Base-by-base conservation (phyloP, 2,113 vertebrate genomes). In the Orthochromis indermauri region DNA sequence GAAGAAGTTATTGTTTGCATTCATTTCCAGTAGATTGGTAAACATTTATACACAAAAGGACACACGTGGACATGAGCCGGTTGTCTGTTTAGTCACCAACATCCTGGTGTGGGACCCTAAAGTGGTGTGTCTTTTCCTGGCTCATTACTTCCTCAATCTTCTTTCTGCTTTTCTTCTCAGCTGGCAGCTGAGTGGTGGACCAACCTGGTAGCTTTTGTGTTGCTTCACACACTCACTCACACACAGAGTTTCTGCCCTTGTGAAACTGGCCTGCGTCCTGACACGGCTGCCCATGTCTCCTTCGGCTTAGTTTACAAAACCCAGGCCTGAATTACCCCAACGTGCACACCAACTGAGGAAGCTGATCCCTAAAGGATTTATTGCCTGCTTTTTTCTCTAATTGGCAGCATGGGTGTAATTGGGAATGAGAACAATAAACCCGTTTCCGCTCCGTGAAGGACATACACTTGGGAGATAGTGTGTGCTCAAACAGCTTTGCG, bases 91-190 rank as follows among this genome's bases (percentile, higher is more conserved):
- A 40, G 55, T 82, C 76, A 49, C 45, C 26, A 80, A 61, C 84
- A 68, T 92, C 84, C 89, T 85, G 42, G 79, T 78, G 59, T 83
- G 35, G 53, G 68, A 37, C 40, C 49, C 83, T 89, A 80, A 76
- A 68, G 84, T 28, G 19, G 55, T 86, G 86, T 66, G 88, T 85
- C 54, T 90, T 82, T 87, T 92, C 85, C 81, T 91, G 88, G 57
- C 82, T 93, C 86, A 93, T 93, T 94, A 92, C 71, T 88, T 91
- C 83, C 86, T 91, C 90, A 92, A 91, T 89, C 90, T 89, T 88
- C 66, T 90, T 93, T 87, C 86, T 90, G 86, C 88, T 51, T 86
- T 88, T 89, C 71, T 90, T 80, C 47, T 61, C 35, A 45, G 21
- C 85, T 94, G 93, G 86, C 90, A 95, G 92, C 35, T 90, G 90